A percentile compares a stretch with the other conserved stretches of the same genome.
Conservation (phyloP, 2,888 invertebrate genomes). For the Ormyrus thymus region DNA sequence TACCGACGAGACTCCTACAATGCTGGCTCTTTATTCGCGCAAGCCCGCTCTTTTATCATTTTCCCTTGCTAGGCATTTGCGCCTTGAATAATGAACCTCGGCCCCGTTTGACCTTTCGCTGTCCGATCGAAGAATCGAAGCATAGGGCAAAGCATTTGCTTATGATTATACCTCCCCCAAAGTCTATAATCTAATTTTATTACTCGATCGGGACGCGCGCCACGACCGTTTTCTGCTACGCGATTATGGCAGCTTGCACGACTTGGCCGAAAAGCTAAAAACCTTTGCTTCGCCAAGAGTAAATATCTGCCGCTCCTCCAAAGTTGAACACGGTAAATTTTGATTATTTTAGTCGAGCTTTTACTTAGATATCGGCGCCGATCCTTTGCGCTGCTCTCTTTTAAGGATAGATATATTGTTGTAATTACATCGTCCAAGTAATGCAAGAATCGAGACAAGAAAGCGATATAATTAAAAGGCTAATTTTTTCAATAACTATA, state of each 20-base stretch:
- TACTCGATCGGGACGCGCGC: background rate
- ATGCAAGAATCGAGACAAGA: constrained; percentile 5
- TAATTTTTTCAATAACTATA: constrained; percentile 34
- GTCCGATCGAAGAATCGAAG: constrained; percentile 56
- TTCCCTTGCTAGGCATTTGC: constrained; percentile 24
- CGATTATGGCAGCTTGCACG: too few species aligned
- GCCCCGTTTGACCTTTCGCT: constrained; percentile 42
- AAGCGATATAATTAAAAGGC: constrained; percentile 21
- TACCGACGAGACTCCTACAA: constrained; percentile 5
- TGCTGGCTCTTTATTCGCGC: constrained; percentile 31
- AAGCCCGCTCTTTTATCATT: constrained; percentile 45
- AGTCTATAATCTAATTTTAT: constrained; percentile 30
- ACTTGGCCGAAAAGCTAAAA: too few species aligned
- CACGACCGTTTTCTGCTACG: too few species aligned
- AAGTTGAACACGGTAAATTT: too few species aligned
- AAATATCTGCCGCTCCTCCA: too few species aligned
- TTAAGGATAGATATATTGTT: constrained; percentile 6
- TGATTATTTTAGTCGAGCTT: too few species aligned
- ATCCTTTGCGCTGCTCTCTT: background rate
- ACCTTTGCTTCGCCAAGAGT: too few species aligned
- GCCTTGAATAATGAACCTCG: constrained; percentile 51
- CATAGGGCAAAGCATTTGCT: constrained; percentile 33
- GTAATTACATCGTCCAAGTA: constrained; percentile 25
- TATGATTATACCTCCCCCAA: constrained; percentile 2
- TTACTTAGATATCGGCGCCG: background rate